A percentile compares a stretch with the other conserved stretches of the same genome.
These are phyloP conservation scores for Atherix ibis DNA, from an alignment of 2,888 invertebrate species.

Conservation along the genomic window DNA sequence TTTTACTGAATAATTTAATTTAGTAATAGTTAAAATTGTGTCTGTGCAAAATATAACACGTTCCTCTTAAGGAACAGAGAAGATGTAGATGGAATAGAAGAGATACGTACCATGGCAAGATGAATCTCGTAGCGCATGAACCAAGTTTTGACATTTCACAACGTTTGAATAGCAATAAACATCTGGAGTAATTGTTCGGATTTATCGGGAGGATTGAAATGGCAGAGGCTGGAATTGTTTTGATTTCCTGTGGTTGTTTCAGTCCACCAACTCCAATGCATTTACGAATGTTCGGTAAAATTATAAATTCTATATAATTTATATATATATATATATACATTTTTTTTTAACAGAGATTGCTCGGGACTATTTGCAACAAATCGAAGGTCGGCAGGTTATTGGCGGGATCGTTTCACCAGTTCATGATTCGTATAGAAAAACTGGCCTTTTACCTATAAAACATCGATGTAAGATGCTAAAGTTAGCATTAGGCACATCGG, in stretches of 20 bases:
- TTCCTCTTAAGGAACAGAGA: too few relatives aligned
- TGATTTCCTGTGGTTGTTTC: slow-evolving; percentile 83
- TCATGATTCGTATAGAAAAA: slow-evolving; percentile 83
- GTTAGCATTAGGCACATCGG: slow-evolving; percentile 56
- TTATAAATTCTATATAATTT: not conserved
- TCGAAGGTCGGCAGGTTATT: slow-evolving; percentile 60
- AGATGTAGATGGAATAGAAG: too few relatives aligned
- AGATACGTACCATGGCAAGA: too few relatives aligned
- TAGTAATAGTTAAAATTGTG: too few relatives aligned
- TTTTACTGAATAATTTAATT: too few relatives aligned
- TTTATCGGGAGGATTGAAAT: slow-evolving; percentile 1
- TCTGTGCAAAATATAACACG: too few relatives aligned
- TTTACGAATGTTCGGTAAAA: slow-evolving; percentile 89
- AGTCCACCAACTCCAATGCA: slow-evolving; percentile 97
- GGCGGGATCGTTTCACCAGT: slow-evolving; percentile 93
- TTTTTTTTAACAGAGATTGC: slow-evolving; percentile 59
- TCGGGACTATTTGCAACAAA: slow-evolving; percentile 63
- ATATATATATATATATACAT: not conserved
- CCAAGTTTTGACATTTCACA: not conserved
- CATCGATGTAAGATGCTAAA: slow-evolving; percentile 72
- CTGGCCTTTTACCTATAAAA: slow-evolving; percentile 56
- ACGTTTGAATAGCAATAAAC: too few relatives aligned
- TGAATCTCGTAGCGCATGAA: too few relatives aligned
- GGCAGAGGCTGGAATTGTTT: slow-evolving; percentile 39
- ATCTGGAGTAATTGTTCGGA: too few relatives aligned